Base-by-base conservation (phyloP, 1,140 invertebrate species). In the Steinernema feltiae region DNA sequence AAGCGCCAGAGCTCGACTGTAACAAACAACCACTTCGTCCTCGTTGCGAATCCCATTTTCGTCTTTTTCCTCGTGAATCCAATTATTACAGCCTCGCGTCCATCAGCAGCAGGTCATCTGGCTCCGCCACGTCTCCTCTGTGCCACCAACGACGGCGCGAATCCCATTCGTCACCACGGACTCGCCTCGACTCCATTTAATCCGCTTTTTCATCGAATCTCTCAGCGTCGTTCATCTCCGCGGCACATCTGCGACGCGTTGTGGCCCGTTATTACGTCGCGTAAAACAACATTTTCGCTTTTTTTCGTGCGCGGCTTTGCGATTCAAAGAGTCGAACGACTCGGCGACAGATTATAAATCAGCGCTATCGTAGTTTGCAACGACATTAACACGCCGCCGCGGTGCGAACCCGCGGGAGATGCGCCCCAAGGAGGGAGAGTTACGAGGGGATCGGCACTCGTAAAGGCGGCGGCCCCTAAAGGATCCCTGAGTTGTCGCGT, bases 391-490 rank as follows among this genome's bases (percentile, higher is more conserved):
- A 63, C 12, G 53, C 3, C 53, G 53, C 53, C 53, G 15, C 53
- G 3, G 53, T 27, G 53, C 3, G 53, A 27, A 63, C 3, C 24
- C 15, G 24, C 53, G 53, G 7, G 15, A 21, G 7, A 15, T 15
- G 7, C 12, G 53, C 3, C 12, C 7, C 24, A n/a, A 17, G 24
- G 53, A 63, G 53, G 35, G 7, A 41, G 35, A 18, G 7, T 41
- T 7, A 41, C 35, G 35, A 18, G 18, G 35, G 35, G 35, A 41
- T 41, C 35, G 35, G 35, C 35, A 41, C 35, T 27, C 53, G 53
- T 63, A 63, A 63, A 63, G 53, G 53, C 53, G 53, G 53, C 53
- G 53, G 53, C 53, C 53, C 53, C 53, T 63, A 63, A 63, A 63
- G 53, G 53, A 18, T 7, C 18, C 35, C 35, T n/a, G 35, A 41